Conservation (phyloP, 2,113 vertebrate species). For the Podarcis raffonei region DNA sequence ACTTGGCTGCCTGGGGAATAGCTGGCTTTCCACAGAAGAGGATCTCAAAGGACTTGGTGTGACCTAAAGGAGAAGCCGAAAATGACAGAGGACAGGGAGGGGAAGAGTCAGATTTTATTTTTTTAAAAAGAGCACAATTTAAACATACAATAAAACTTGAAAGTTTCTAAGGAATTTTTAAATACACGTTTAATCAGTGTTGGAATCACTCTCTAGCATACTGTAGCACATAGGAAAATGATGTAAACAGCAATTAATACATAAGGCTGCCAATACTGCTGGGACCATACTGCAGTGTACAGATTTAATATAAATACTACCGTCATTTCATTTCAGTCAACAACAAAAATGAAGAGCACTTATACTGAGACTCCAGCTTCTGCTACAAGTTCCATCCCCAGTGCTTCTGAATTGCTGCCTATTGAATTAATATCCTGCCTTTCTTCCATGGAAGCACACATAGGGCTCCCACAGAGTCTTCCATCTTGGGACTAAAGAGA, state of each 20-base stretch:
- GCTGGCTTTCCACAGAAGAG: conserved; percentile 63
- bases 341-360: conserved; percentile 3
- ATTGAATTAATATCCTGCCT: background rate
- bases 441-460: background rate
- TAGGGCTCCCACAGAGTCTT: background rate
- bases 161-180: conserved; percentile 12
- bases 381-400: background rate
- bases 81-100: background rate
- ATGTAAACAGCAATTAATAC: too few relatives aligned
- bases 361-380: background rate
- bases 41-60: conserved; percentile 67
- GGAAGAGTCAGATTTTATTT: conserved; percentile 3
- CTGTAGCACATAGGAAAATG: background rate
- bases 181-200: background rate
- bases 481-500: background rate
- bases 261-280: background rate
- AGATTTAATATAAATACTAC: background rate
- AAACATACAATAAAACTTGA: background rate
- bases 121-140: background rate
- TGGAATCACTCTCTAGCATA: conserved; percentile 3
- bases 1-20: conserved; percentile 57
- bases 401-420: background rate
- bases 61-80: conserved; percentile 64
- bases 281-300: background rate
- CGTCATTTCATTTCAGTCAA: conserved; percentile 1